Evolutionary conservation across 1,140 invertebrate genomes (phyloP).

Genomic region (Sminthurinus signatus): DNA sequence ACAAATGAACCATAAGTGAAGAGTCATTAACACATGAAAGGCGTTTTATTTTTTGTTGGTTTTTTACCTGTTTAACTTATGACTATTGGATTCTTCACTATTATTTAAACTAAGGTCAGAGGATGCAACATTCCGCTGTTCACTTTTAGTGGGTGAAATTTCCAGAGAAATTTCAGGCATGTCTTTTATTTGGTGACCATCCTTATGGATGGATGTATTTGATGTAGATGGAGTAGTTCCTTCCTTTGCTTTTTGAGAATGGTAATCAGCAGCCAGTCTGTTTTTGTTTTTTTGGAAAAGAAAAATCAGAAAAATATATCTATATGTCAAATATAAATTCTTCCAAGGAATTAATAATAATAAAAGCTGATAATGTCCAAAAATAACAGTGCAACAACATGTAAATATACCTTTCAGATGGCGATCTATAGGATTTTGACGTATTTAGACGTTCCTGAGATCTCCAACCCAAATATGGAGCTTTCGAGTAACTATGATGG

Average conservation of each 20-base stretch:
- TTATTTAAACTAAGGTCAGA: slow-evolving; percentile 41
- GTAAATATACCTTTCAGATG: slow-evolving; percentile 78
- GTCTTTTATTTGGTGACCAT: slow-evolving; percentile 43
- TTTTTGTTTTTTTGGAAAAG: too few relatives aligned
- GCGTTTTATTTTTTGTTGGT: too few relatives aligned
- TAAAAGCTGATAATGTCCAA: too few relatives aligned
- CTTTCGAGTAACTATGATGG: slow-evolving; percentile 42
- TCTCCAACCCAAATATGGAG: slow-evolving; percentile 82
- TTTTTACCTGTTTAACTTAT: slow-evolving; percentile 38
- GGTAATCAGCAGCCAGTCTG: slow-evolving; percentile 60
- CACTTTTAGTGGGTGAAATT: slow-evolving; percentile 28
- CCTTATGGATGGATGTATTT: slow-evolving; percentile 44
- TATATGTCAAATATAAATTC: too few relatives aligned
- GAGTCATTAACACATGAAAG: too few relatives aligned
- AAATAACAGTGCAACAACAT: too few relatives aligned
- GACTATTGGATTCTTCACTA: slow-evolving; percentile 39
- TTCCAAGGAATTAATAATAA: too few relatives aligned
- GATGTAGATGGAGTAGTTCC: slow-evolving; percentile 41
- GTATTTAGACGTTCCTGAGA: slow-evolving; percentile 70
- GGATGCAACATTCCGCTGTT: slow-evolving; percentile 15
- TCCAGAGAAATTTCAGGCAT: slow-evolving; percentile 14
- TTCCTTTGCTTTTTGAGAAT: slow-evolving; percentile 48
- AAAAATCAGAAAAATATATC: too few relatives aligned
- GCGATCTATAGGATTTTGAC: slow-evolving; percentile 55
- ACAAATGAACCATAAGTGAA: not conserved